A percentile compares a stretch with the other conserved stretches of the same genome.
Conservation (phyloP, 2,113 vertebrate species). For the Callopanchax toddi region DNA sequence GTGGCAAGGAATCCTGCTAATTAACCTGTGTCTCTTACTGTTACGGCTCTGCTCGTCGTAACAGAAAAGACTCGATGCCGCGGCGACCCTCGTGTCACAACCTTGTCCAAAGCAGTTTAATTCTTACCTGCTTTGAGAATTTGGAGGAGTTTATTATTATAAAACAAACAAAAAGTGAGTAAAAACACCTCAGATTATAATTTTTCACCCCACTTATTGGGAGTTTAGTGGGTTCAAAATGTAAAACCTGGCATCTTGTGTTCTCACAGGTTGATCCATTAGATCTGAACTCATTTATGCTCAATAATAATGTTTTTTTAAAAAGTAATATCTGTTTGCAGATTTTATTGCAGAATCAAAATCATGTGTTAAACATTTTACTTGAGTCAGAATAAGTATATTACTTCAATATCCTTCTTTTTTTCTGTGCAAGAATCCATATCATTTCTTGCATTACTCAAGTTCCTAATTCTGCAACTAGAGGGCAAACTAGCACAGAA, state of each 20-base stretch:
- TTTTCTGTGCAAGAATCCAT: not conserved
- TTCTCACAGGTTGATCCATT: not conserved
- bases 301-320: no score
- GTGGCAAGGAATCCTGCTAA: slow-evolving; percentile 71
- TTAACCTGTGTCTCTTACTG: slow-evolving; percentile 74
- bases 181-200: not conserved
- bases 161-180: slow-evolving; percentile 23
- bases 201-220: not conserved
- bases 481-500: slow-evolving; percentile 64
- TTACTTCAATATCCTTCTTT: not conserved
- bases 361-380: not conserved
- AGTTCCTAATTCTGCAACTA: slow-evolving; percentile 54
- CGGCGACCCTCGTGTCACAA: slow-evolving; percentile 48
- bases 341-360: not conserved
- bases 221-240: not conserved
- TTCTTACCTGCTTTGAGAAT: slow-evolving; percentile 50
- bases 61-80: slow-evolving; percentile 39
- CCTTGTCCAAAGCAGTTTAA: slow-evolving; percentile 69
- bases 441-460: slow-evolving; percentile 12
- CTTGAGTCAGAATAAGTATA: no score
- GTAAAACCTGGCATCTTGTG: not conserved
- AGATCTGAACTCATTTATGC: no score
- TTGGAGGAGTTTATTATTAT: slow-evolving; percentile 49
- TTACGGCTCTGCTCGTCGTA: slow-evolving; percentile 52
- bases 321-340: no score